Base-by-base conservation (phyloP, 1,140 invertebrate species). In the Dendrolimus kikuchii region DNA sequence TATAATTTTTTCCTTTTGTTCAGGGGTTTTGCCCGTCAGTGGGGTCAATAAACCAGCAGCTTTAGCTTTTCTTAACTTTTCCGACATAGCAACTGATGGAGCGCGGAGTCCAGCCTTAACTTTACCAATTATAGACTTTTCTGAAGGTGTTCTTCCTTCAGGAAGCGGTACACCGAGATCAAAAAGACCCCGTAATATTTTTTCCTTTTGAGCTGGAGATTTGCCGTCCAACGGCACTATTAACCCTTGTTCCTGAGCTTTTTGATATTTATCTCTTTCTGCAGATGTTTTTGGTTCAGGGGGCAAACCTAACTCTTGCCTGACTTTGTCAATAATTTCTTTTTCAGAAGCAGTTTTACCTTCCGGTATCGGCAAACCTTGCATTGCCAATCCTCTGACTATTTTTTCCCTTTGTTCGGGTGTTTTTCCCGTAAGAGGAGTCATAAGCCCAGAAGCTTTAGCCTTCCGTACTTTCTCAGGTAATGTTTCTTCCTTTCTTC, bases 191-290 rank as follows among this genome's bases (percentile, higher is more conserved):
- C 46, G 57, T 39, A 77, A 44, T 36, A 70, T 60, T 51, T 70
- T 71, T 61, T 73, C 66, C 55, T 68, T 74, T 62, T 78, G 49
- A 38, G 44, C 55, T 10, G 54, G 45, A 8, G 66, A 43, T 60
- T 71, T 71, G 2, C 62, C 70, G 55, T 60, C 59, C 43, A 74
- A 37, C 5, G 70, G 66, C 4, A 62, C 66, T 4, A 69, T 7
- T 10, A 70, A 44, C 0, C 68, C 71, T 5, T 51, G 61, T 43
- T 48, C 62, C 54, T 59, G 57, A 1, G 62, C 68, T 58, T 63
- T 42, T 5, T 50, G 51, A 6, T 57, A 59, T 46, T 60, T 74
- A 47, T 59, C 44, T 55, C 60, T 71, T 38, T 6, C 40, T n/a
- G 42, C 41, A 57, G 45, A 5, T 10, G 47, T 60, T 44, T 50